Evolutionary conservation across 2,797 vertebrate genomes (phyloP).

Genomic region (Periophthalmus magnuspinnatus): DNA sequence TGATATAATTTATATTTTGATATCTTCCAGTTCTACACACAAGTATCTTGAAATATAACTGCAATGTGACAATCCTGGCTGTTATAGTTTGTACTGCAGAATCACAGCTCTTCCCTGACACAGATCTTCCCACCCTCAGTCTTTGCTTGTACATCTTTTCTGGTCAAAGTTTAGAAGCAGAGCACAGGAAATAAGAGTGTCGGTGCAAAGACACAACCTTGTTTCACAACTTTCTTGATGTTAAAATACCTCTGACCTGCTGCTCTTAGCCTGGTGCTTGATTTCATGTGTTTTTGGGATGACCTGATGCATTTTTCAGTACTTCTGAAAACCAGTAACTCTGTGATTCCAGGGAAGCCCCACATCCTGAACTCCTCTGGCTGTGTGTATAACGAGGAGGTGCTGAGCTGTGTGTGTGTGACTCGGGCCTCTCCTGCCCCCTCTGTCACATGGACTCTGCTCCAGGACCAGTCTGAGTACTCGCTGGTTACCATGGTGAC

Average conservation of each 20-base stretch:
- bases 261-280: no score
- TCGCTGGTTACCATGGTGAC: conserved; percentile 9
- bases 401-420: conserved; percentile 52
- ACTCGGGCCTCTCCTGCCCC: conserved; percentile 41
- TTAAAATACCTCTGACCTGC: not conserved
- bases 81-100: no score
- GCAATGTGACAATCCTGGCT: no score
- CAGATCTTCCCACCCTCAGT: not conserved
- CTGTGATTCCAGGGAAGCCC: not conserved
- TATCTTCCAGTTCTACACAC: no score
- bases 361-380: conserved; percentile 10
- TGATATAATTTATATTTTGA: no score
- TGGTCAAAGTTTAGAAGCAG: no score
- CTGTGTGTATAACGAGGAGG: conserved; percentile 18
- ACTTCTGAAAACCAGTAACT: not conserved
- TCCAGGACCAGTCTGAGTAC: conserved; percentile 28
- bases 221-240: not conserved
- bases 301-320: not conserved
- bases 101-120: no score
- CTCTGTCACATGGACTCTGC: conserved; percentile 43
- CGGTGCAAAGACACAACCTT: not conserved
- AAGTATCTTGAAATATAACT: no score
- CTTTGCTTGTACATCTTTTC: no score
- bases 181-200: not conserved
- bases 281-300: no score